phyloP scores from a whole-genome alignment of 2,888 invertebrate species.

The Drosophila hawaiiensis region DNA sequence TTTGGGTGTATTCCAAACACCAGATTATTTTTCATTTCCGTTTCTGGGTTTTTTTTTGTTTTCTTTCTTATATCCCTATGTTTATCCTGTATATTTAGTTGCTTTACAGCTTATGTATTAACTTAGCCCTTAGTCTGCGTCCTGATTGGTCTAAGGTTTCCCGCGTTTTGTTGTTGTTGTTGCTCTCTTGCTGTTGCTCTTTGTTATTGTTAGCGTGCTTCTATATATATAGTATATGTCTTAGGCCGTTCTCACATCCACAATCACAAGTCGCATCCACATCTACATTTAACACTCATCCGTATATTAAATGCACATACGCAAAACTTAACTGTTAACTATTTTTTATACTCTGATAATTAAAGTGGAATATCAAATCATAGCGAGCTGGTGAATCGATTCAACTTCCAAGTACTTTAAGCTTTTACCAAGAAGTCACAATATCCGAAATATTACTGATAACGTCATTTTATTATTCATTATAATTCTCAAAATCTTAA shows the following conservation, averaged over 20 bases:
- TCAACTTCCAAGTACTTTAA: neutral
- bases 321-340: slow-evolving; percentile 15
- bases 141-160: slow-evolving; percentile 37
- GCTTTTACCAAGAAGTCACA: neutral
- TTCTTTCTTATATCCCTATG: neutral
- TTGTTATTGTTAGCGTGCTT: slow-evolving; percentile 66
- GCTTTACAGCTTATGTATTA: slow-evolving; percentile 41
- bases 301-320: slow-evolving; percentile 29
- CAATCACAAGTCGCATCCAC: slow-evolving; percentile 22
- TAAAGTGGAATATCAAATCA: neutral
- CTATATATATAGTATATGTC: slow-evolving; percentile 11
- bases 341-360: slow-evolving; percentile 4
- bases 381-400: neutral
- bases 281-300: slow-evolving; percentile 48
- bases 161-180: slow-evolving; percentile 31
- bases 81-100: slow-evolving; percentile 36
- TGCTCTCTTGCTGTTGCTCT: slow-evolving; percentile 37
- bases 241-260: slow-evolving; percentile 46
- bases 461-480: neutral
- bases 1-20: slow-evolving; percentile 36
- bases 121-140: slow-evolving; percentile 27
- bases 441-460: neutral
- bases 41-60: slow-evolving; percentile 13
- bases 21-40: slow-evolving; percentile 21
- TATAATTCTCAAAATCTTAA: neutral